Base-by-base conservation (phyloP, 2,113 vertebrate genomes). In the Panthera leo region DNA sequence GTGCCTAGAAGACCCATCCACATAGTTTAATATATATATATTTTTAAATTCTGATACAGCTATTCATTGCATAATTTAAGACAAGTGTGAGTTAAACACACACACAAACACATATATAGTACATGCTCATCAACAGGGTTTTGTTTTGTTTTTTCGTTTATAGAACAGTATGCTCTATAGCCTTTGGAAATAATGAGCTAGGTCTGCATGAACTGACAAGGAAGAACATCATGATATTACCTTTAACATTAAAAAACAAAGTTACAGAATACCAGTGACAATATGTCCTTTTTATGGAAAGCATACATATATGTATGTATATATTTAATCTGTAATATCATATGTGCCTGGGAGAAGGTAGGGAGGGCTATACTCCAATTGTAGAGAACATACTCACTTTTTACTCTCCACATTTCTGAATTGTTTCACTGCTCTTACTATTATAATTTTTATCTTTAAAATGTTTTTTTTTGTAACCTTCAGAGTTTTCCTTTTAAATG, bases 371-470 rank as follows among this genome's bases (percentile, higher is more conserved):
- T 39, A 65, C 4, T 75, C n/a, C 5, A 84, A 13, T 12, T 87
- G 13, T 8, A 13, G 21, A 78, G 21, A 78, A 65, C 36, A 85
- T 21, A 55, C 16, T 27, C 7, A 48, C 13, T 39, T 80, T 91
- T 67, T 93, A 78, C 21, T 36, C 87, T 89, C 27, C 39, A 80
- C 18, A 67, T 51, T 89, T 91, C 39, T 63, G 16, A 87, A 61
- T 51, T 89, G 11, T 68, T 89, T 73, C 8, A 36, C 48, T 23
- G 34, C 39, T 76, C 65, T 95, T 21, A 89, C 10, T 53, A 88
- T 18, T 61, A 7, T 16, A 39, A 61, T 68, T 93, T 92, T n/a
- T 71, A 79, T 55, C 70, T 93, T 96, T 89, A 96, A 86, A 91
- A 48, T 78, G 27, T 78, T 53, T 89, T 89, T 89, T 76, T 58